Evolutionary conservation across 2,797 vertebrate species (phyloP).

Genomic region (Petrocephalus schoutedeni): DNA sequence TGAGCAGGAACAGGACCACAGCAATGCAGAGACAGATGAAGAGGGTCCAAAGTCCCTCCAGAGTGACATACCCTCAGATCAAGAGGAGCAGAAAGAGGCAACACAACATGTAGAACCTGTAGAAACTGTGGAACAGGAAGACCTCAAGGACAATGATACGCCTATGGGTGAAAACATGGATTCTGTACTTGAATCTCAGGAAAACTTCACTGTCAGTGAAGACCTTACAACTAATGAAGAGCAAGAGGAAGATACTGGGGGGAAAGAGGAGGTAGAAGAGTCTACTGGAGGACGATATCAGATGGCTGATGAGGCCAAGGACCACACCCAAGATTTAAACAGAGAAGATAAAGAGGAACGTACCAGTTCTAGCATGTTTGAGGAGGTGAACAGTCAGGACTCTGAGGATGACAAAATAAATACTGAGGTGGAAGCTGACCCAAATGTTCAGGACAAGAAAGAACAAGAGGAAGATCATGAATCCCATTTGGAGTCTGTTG

Average conservation of each 20-base stretch:
- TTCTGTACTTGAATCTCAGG: conserved; percentile 13
- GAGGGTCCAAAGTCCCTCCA: conserved; percentile 4
- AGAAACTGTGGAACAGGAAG: conserved; percentile 18
- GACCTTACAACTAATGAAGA: conserved; percentile 22
- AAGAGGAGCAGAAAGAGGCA: conserved; percentile 19
- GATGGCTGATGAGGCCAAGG: conserved; percentile 14
- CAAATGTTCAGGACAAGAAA: background rate
- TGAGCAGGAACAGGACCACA: background rate
- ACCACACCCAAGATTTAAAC: conserved; percentile 49
- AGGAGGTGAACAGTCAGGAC: conserved; percentile 13
- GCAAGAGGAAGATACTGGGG: background rate
- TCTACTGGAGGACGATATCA: background rate
- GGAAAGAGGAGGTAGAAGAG: background rate
- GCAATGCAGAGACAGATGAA: background rate
- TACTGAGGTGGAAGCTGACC: background rate
- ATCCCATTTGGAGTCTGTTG: too few species aligned
- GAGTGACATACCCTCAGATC: background rate
- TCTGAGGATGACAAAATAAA: conserved; percentile 14
- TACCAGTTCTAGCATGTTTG: background rate
- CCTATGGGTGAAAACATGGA: conserved; percentile 20
- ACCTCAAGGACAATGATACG: conserved; percentile 41
- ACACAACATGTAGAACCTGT: conserved; percentile 21
- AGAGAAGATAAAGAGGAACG: conserved; percentile 56
- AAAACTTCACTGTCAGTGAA: conserved; percentile 9
- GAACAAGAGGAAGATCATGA: conserved; percentile 23